These are phyloP conservation scores for Tigriopus japonicus DNA, from an alignment of 1,140 invertebrate genomes.

Conservation along the genomic window DNA sequence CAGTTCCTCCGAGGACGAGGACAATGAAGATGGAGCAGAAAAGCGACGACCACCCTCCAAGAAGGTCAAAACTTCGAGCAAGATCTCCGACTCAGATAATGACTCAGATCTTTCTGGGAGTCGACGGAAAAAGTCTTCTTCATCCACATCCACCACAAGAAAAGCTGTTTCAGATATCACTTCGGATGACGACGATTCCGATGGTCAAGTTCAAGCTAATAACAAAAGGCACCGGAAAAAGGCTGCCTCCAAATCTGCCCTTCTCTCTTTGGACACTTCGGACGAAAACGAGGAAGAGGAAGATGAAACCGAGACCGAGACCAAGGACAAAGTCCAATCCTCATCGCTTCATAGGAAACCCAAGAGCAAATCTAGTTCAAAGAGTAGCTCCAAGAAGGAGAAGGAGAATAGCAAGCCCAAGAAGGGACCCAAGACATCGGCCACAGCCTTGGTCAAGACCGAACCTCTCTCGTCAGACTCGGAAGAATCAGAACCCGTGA, in stretches of 20 bases:
- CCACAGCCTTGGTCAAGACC: background rate
- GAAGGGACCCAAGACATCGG: background rate
- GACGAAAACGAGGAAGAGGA: background rate
- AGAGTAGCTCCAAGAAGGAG: conserved; percentile 1
- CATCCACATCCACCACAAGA: background rate
- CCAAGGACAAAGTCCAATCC: too few species aligned
- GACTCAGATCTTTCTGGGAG: background rate
- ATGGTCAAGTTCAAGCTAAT: too few species aligned
- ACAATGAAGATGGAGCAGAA: background rate
- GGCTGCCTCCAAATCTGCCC: background rate
- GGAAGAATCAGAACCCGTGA: conserved; percentile 1
- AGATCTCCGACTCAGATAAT: background rate
- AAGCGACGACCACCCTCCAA: too few species aligned
- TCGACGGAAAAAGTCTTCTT: background rate
- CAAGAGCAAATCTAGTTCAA: background rate
- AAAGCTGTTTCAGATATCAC: background rate
- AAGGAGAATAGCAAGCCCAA: background rate
- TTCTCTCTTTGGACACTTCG: background rate
- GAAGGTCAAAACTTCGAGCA: background rate
- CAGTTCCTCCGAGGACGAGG: background rate
- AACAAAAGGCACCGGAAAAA: background rate
- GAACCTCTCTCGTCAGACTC: background rate
- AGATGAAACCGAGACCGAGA: too few species aligned
- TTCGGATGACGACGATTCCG: background rate
- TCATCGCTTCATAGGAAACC: background rate